phyloP scores from a whole-genome alignment of 2,888 invertebrate species.

The Serripes groenlandicus region DNA sequence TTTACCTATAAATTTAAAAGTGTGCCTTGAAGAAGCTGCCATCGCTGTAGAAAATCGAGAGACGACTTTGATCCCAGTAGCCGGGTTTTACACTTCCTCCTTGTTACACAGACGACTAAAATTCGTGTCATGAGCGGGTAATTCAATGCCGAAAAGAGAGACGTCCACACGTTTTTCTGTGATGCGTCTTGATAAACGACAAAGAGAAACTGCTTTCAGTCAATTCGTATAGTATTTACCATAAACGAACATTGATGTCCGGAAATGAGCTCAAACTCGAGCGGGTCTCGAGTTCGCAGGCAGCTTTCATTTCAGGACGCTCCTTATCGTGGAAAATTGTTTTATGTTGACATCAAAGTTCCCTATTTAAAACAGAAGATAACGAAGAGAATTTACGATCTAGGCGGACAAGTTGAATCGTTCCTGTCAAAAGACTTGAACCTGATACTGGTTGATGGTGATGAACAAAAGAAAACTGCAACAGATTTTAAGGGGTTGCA shows the following conservation, averaged over 20 bases:
- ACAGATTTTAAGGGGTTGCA: background rate
- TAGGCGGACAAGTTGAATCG: constrained; percentile 69
- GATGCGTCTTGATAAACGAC: background rate
- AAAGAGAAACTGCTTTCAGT: background rate
- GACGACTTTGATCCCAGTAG: no score
- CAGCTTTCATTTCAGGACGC: constrained; percentile 64
- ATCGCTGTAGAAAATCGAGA: no score
- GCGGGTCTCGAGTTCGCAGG: constrained; percentile 56
- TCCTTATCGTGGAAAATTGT: constrained; percentile 55
- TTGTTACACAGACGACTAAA: no score
- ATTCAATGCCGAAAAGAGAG: background rate
- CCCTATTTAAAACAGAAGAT: constrained; percentile 57
- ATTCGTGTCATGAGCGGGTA: constrained; percentile 14
- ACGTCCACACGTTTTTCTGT: background rate
- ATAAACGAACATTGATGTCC: background rate
- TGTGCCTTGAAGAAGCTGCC: background rate
- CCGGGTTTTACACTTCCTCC: no score
- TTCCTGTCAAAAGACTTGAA: constrained; percentile 70
- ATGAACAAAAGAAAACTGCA: background rate
- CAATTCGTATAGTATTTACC: background rate
- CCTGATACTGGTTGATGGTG: constrained; percentile 40
- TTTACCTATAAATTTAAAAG: constrained; percentile 17
- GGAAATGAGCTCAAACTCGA: constrained; percentile 52
- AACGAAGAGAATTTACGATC: constrained; percentile 48
- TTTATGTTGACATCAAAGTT: constrained; percentile 70